phyloP scores from a whole-genome alignment of 2,888 invertebrate genomes.

The Matsumyia berberina region DNA sequence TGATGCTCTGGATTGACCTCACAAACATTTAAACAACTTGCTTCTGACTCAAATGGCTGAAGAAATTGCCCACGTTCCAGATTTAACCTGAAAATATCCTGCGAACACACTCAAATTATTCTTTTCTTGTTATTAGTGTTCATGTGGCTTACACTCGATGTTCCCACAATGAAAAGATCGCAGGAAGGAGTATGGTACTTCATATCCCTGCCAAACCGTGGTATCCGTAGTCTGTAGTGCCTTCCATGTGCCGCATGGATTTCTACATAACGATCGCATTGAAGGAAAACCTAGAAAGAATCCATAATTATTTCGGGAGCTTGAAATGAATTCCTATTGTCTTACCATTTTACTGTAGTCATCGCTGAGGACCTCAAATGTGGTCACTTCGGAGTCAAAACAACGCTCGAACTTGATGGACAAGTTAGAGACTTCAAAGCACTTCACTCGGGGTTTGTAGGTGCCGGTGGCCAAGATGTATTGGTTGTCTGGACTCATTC shows the following conservation, averaged over 20 bases:
- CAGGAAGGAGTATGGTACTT: conserved; percentile 94
- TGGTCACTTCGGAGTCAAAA: conserved; percentile 98
- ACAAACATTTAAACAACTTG: conserved; percentile 92
- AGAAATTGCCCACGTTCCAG: conserved; percentile 97
- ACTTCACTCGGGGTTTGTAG: conserved; percentile 98
- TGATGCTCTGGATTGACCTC: conserved; percentile 95
- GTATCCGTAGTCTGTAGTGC: conserved; percentile 95
- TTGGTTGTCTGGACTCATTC: conserved; percentile 95
- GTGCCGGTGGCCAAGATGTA: conserved; percentile 96
- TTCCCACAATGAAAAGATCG: conserved; percentile 96
- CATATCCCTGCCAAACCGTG: conserved; percentile 97
- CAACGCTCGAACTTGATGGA: conserved; percentile 99
- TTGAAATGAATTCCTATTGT: neutral
- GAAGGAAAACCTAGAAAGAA: conserved; percentile 86
- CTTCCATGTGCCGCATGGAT: conserved; percentile 97
- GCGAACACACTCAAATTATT: conserved; percentile 72
- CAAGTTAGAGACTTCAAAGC: conserved; percentile 97
- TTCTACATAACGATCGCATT: conserved; percentile 96
- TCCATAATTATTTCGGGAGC: conserved; percentile 1
- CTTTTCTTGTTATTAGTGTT: neutral
- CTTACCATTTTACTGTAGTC: conserved; percentile 95
- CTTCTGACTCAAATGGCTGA: conserved; percentile 91
- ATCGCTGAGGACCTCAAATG: conserved; percentile 95
- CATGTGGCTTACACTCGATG: conserved; percentile 88
- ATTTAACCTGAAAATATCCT: conserved; percentile 98